Percentiles rank a stretch among this genome's conserved stretches.
phyloP scores from a whole-genome alignment of 2,888 invertebrate species.

The Trissonchulus sp. region DNA sequence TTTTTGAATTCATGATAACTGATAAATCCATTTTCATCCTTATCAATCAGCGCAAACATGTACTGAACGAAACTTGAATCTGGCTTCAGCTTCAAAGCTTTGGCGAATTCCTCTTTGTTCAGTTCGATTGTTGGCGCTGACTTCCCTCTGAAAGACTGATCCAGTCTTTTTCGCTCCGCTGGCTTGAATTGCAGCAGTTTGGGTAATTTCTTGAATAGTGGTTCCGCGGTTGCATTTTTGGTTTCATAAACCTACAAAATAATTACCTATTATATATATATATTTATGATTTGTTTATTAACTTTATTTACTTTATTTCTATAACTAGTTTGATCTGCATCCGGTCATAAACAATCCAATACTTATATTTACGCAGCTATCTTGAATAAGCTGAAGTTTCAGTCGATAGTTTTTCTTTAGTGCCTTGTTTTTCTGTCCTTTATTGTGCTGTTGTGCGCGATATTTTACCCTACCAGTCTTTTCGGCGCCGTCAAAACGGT shows the following conservation, averaged over 20 bases:
- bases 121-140: slow-evolving; percentile 51
- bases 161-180: background rate
- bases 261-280: background rate
- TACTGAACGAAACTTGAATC: slow-evolving; percentile 60
- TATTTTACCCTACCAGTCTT: no score
- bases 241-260: background rate
- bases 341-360: no score
- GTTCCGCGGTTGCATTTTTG: background rate
- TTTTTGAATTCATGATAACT: slow-evolving; percentile 63
- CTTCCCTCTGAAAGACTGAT: background rate
- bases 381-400: no score
- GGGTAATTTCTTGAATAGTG: background rate
- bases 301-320: no score
- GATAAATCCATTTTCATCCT: slow-evolving; percentile 61
- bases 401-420: no score
- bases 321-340: no score
- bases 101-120: slow-evolving; percentile 61
- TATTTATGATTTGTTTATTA: no score
- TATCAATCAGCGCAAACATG: slow-evolving; percentile 61
- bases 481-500: no score
- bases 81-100: slow-evolving; percentile 60
- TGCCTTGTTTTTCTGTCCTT: no score
- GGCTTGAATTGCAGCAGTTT: background rate
- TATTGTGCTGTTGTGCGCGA: no score
- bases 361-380: no score